Base-by-base conservation (phyloP, 2,797 vertebrate genomes). In the Galaxias olidus region DNA sequence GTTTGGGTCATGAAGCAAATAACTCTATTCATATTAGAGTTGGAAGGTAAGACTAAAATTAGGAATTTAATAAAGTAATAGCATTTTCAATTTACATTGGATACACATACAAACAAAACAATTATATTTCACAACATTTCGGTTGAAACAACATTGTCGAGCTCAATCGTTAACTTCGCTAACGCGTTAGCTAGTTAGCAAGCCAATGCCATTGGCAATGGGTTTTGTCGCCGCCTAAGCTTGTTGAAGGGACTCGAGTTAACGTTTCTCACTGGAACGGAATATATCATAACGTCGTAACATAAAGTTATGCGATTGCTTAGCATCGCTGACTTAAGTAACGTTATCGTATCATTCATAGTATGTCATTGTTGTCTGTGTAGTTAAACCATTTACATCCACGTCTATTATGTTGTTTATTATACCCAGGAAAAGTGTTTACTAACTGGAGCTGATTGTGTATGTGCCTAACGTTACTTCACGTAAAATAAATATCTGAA, bases 1-100 rank as follows among this genome's bases (percentile, higher is more conserved):
- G 74, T 90, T 90, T 84, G 86, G 90, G 91, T 90, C 89, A 94
- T 94, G 92, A 94, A 90, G 91, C 91, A 90, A 88, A 91, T 88
- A 89, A 90, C 78, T 88, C 88, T 79, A 87, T 79, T 88, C 88
- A 81, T 94, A n/a, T n/a, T n/a, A 93, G 92, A 88, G 85, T 88
- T 86, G 80, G 90, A 93, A 91, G 92, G 89, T 91, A 89, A 84
- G 88, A 12, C 42, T 0, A 14, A 20, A 18, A 19, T 5, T 9
- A 43, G 69, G 55, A 74, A 88, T 74, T 80, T 66, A 18, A 71
- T 44, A 54, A 30, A 47, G 9, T 30, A 30, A 5, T 57, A 45
- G 19, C 30, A 58, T 66, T 54, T 61, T 69, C 49, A 6, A 6
- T n/a, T n/a, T n/a, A n/a, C n/a, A 6, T 30, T 30, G 30, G 30